Evolutionary conservation across 1,140 invertebrate genomes (phyloP), one percentile per base, ranked within the genome.

Genomic region (Papilio xuthus): DNA sequence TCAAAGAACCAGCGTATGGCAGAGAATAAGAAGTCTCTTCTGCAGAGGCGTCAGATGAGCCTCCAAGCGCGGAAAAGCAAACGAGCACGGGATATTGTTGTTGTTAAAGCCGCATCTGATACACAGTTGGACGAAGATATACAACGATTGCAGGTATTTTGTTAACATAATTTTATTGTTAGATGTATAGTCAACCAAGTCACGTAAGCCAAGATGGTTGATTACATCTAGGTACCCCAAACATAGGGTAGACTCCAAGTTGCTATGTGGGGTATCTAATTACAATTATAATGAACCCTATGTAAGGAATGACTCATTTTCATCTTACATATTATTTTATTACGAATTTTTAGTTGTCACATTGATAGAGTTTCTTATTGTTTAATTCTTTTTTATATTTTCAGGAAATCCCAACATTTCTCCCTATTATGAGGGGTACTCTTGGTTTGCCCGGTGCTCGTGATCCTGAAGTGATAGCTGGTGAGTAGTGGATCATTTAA

Each of bases 341-440:
- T 47, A 37, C 32, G 12, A 44, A 13, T 13, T 1, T 15, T 44
- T 47, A 47, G 44, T 18, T 15, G 44, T 47, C 44, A 47, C 15
- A 18, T 47, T 6, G 15, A 18, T 47, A 47, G 3, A 47, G 4
- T 47, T 7, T 15, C 15, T 47, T 1, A 0, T 15, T 47, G 44
- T 6, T 47, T 47, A 47, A 15, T 47, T 15, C 7, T 15, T 13
- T 44, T 32, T 44, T 37, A 37, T 76, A 83, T 81, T 93, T 92
- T 3, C 93, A 97, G 93, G 96, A 95, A 83, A 98, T 99, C 83
- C 98, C 98, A 12, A 97, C 98, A 91, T 99, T 99, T 90, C 93
- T 98, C 72, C 98, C 98, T 1, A 98, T 99, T 28, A 98, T 99
- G 96, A 91, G 97, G 60, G 97, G 97, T 10, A 98, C 98, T 0